These are phyloP conservation scores for Cepaea hortensis DNA, from an alignment of 2,888 invertebrate genomes.

Conservation along the genomic window DNA sequence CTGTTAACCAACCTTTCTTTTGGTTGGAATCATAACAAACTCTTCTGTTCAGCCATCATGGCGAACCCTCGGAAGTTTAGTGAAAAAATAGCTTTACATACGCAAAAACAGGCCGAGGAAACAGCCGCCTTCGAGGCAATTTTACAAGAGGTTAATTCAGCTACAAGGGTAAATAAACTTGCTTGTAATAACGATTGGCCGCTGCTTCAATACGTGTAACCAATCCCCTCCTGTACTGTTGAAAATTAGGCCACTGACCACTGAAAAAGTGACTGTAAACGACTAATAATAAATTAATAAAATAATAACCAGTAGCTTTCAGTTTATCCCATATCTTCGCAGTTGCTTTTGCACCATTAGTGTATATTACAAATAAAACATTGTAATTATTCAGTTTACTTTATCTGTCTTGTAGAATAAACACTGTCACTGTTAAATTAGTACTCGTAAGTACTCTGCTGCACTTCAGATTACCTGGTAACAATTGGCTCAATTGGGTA, in stretches of 20 bases:
- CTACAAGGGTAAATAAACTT: conserved; percentile 78
- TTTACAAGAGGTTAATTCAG: conserved; percentile 96
- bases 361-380: no score
- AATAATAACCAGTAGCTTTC: no score
- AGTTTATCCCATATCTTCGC: no score
- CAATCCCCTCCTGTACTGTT: background rate
- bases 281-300: no score
- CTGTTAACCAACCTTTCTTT: conserved; percentile 67
- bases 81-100: conserved; percentile 99
- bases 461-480: no score
- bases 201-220: background rate
- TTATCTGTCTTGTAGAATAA: no score
- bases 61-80: conserved; percentile 99
- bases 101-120: conserved; percentile 98
- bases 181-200: background rate
- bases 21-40: conserved; percentile 76
- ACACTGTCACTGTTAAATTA: no score
- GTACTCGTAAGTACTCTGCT: no score
- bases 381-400: no score
- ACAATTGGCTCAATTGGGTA: no score
- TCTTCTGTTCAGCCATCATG: conserved; percentile 81
- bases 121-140: conserved; percentile 98
- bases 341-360: no score
- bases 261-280: background rate
- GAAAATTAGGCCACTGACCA: background rate